phyloP scores from a whole-genome alignment of 2,797 vertebrate species.

The Triplophysa yarkandensis region DNA sequence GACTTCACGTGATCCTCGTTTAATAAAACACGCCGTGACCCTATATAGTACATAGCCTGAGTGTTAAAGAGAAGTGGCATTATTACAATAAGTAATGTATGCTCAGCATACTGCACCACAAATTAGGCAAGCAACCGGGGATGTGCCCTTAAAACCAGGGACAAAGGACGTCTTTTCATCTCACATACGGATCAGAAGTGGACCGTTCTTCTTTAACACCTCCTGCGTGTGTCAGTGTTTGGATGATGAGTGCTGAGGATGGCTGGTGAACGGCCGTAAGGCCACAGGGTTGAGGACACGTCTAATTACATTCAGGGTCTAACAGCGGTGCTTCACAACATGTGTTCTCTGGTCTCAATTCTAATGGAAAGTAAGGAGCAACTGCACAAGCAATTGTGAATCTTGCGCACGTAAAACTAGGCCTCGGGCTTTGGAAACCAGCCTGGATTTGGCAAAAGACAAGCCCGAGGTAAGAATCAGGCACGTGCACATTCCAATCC shows the following conservation, averaged over 20 bases:
- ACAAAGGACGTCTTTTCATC: constrained; percentile 10
- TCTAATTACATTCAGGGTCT: constrained; percentile 24
- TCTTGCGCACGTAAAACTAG: constrained; percentile 13
- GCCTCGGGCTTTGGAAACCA: not conserved
- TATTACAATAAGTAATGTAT: constrained; percentile 2
- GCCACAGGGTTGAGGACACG: constrained; percentile 29
- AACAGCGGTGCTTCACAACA: constrained; percentile 35
- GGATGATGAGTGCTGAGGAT: constrained; percentile 4
- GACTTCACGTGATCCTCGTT: constrained; percentile 36
- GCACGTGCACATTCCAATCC: not conserved
- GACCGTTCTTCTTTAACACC: not conserved
- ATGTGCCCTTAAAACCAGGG: not conserved
- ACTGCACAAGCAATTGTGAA: not conserved
- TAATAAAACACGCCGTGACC: constrained; percentile 25
- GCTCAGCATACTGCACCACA: not conserved
- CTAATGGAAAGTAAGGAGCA: not conserved
- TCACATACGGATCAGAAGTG: constrained; percentile 19
- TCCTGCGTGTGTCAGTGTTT: constrained; percentile 16
- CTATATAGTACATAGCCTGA: not conserved
- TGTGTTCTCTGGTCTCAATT: constrained; percentile 24
- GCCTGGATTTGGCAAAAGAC: not conserved
- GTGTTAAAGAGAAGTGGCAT: not conserved
- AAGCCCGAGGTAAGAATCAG: not conserved
- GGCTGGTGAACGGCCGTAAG: constrained; percentile 10
- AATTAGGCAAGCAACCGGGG: not conserved